Evolutionary conservation across 1,140 invertebrate species (phyloP).

Genomic region (Zaprionus camerounensis): DNA sequence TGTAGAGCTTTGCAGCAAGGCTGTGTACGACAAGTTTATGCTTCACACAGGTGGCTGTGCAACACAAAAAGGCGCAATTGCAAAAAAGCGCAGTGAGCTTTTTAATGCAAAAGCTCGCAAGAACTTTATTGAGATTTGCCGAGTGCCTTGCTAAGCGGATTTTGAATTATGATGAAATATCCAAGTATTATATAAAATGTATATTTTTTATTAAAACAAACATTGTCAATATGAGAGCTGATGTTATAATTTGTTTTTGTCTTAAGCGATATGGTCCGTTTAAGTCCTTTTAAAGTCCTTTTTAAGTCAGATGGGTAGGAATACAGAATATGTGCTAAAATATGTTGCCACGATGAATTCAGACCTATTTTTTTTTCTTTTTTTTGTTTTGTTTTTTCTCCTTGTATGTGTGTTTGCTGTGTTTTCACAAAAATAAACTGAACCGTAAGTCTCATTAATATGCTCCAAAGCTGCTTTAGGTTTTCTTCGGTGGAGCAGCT

Average conservation of each 20-base stretch:
- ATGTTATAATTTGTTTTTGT: no score
- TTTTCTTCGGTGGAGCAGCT: not conserved
- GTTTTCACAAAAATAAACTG: not conserved
- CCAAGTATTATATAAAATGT: no score
- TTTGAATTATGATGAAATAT: not conserved
- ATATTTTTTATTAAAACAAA: no score
- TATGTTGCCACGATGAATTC: no score
- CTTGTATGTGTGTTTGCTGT: not conserved
- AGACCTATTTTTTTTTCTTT: no score
- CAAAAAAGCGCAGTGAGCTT: not conserved
- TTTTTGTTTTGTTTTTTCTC: not conserved
- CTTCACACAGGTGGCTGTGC: not conserved
- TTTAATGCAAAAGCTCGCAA: not conserved
- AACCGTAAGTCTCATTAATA: not conserved
- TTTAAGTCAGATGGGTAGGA: no score
- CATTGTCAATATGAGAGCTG: no score
- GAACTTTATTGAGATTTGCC: not conserved
- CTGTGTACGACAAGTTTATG: not conserved
- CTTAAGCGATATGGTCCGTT: no score
- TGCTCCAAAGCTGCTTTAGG: not conserved
- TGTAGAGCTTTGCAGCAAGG: slow-evolving; percentile 16
- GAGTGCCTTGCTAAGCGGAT: not conserved
- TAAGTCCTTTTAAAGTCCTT: no score
- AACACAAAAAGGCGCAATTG: no score
- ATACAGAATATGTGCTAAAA: no score